These are phyloP conservation scores for Heliconius himera DNA, from an alignment of 1,140 invertebrate species.

Conservation along the genomic window DNA sequence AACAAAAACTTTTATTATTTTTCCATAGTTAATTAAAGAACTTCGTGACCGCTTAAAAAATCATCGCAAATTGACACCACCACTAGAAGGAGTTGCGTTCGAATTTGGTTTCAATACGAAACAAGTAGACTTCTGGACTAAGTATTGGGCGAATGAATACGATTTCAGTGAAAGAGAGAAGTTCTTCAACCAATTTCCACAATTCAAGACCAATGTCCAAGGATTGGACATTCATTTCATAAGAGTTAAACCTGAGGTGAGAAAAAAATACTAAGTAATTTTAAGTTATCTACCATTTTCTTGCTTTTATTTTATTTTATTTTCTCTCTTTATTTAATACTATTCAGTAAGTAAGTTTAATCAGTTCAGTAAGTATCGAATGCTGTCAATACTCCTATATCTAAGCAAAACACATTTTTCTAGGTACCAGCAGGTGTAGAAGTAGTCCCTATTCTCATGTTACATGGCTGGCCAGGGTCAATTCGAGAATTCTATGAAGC, in stretches of 20 bases:
- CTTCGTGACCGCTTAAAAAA: conserved; percentile 83
- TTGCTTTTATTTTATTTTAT: too few relatives aligned
- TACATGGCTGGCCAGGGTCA: conserved; percentile 96
- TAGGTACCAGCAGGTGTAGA: conserved; percentile 52
- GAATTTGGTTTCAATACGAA: conserved; percentile 89
- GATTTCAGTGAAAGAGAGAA: conserved; percentile 85
- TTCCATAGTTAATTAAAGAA: conserved; percentile 83
- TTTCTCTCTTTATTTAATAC: neutral
- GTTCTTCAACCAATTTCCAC: conserved; percentile 86
- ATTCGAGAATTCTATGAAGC: conserved; percentile 92
- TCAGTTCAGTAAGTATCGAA: too few relatives aligned
- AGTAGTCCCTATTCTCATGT: conserved; percentile 87
- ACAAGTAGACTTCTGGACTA: conserved; percentile 83
- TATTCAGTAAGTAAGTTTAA: too few relatives aligned
- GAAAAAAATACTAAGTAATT: neutral
- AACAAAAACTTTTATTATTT: neutral
- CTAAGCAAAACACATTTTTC: neutral
- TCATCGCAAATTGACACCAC: conserved; percentile 77
- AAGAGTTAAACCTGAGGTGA: conserved; percentile 82
- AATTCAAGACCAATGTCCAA: conserved; percentile 87
- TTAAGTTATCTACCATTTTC: too few relatives aligned
- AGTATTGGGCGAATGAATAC: conserved; percentile 88
- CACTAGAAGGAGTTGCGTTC: conserved; percentile 87
- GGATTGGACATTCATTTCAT: conserved; percentile 75
- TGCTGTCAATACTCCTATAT: too few relatives aligned